These are phyloP conservation scores for Autographa pulchrina DNA, from an alignment of 2,888 invertebrate species.

Conservation along the genomic window DNA sequence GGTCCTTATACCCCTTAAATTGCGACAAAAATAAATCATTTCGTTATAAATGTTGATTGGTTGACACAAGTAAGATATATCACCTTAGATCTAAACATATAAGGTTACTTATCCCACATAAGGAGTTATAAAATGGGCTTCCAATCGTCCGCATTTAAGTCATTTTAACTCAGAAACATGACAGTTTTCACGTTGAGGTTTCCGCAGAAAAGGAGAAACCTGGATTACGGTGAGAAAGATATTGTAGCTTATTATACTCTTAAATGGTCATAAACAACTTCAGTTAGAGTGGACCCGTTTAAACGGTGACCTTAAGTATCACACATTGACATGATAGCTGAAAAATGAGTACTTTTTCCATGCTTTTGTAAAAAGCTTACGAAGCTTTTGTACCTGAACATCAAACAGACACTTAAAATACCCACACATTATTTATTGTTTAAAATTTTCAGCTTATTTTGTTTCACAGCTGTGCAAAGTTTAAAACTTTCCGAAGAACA, in stretches of 20 bases:
- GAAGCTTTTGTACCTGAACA: too few relatives aligned
- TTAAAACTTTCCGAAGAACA: too few relatives aligned
- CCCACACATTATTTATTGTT: too few relatives aligned
- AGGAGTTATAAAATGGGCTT: constrained; percentile 41
- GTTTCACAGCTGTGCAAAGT: too few relatives aligned
- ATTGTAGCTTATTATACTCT: constrained; percentile 38
- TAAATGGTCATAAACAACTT: constrained; percentile 29
- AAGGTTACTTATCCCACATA: constrained; percentile 33
- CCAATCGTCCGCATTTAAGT: constrained; percentile 32
- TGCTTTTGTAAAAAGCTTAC: too few relatives aligned
- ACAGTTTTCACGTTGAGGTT: constrained; percentile 25
- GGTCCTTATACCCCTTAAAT: not conserved
- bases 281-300: not conserved
- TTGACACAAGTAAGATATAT: constrained; percentile 29
- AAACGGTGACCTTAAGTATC: too few relatives aligned
- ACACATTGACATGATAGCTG: too few relatives aligned
- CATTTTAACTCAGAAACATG: constrained; percentile 48
- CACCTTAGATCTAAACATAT: constrained; percentile 28
- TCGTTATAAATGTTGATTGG: constrained; percentile 38
- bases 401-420: too few relatives aligned
- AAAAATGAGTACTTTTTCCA: too few relatives aligned
- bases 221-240: constrained; percentile 19
- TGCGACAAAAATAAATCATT: constrained; percentile 24
- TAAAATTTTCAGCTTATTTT: too few relatives aligned
- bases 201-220: constrained; percentile 34